phyloP scores from a whole-genome alignment of 2,113 vertebrate species.

The Chelonoidis abingdonii region DNA sequence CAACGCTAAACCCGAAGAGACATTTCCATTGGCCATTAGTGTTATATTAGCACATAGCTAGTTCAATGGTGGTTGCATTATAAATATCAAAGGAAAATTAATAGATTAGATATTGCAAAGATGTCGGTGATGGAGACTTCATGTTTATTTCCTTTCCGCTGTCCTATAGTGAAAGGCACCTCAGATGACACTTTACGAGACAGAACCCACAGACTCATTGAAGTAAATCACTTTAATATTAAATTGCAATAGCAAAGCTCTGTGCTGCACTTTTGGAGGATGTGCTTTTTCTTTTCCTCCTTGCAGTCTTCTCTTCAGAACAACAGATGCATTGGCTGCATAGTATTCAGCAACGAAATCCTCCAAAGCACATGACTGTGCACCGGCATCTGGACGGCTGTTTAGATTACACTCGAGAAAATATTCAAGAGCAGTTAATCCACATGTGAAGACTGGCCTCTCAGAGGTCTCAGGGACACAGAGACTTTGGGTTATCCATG shows the following conservation, averaged over 20 bases:
- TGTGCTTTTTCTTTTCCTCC: background rate
- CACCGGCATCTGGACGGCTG: background rate
- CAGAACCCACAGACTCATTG: background rate
- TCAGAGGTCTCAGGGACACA: slow-evolving; percentile 13
- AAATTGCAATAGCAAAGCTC: slow-evolving; percentile 4
- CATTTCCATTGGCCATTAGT: background rate
- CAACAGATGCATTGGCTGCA: rapidly evolving
- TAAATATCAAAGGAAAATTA: background rate
- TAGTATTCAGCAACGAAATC: background rate
- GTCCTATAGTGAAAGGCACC: background rate
- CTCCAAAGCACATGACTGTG: background rate
- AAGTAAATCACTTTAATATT: background rate
- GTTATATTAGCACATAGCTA: background rate
- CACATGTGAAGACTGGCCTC: background rate
- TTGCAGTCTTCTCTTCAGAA: background rate
- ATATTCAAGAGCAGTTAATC: background rate
- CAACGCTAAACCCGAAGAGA: background rate
- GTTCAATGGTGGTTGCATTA: background rate
- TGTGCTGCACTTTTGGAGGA: slow-evolving; percentile 12
- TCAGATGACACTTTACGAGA: background rate
- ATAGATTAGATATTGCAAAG: background rate
- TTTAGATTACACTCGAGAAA: background rate
- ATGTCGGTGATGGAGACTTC: background rate
- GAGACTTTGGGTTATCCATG: slow-evolving; percentile 2
- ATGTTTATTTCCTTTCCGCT: background rate